Evolutionary conservation across 2,888 invertebrate species (phyloP).

Genomic region (Pimpla rufipes): DNA sequence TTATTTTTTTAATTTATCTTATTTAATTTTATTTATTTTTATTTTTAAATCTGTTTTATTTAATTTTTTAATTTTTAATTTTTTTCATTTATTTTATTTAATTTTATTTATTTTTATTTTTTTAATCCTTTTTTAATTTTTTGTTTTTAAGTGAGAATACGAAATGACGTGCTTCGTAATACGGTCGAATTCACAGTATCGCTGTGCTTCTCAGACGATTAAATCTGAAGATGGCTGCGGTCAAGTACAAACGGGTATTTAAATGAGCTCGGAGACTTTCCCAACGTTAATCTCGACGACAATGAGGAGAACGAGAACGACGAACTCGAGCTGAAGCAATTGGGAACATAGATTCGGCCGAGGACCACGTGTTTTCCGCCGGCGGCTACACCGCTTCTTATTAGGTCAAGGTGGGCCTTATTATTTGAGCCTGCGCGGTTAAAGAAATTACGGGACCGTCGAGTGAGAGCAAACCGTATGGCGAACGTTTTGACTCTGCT

Average conservation of each 20-base stretch:
- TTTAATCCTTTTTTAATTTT: no score
- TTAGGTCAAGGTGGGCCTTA: conserved; percentile 57
- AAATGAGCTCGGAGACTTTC: conserved; percentile 35
- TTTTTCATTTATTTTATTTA: no score
- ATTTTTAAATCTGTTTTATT: no score
- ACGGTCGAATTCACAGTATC: neutral
- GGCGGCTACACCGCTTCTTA: conserved; percentile 28
- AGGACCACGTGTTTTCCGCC: conserved; percentile 21
- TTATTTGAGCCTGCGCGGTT: conserved; percentile 1
- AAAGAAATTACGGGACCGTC: conserved; percentile 5
- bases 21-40: no score
- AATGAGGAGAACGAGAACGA: neutral
- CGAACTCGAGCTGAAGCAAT: conserved; percentile 18
- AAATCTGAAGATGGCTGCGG: conserved; percentile 43
- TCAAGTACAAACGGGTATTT: conserved; percentile 54
- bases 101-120: no score
- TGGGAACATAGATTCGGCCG: conserved; percentile 38
- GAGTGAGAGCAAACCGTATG: neutral
- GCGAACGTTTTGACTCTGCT: neutral
- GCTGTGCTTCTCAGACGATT: neutral
- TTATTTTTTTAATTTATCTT: no score
- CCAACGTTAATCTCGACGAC: conserved; percentile 27
- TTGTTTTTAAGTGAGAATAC: neutral
- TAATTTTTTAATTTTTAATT: no score
- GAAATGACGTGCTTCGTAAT: neutral